Conservation (phyloP, 1,140 invertebrate genomes). For the Hyposmocoma kahamanoa region DNA sequence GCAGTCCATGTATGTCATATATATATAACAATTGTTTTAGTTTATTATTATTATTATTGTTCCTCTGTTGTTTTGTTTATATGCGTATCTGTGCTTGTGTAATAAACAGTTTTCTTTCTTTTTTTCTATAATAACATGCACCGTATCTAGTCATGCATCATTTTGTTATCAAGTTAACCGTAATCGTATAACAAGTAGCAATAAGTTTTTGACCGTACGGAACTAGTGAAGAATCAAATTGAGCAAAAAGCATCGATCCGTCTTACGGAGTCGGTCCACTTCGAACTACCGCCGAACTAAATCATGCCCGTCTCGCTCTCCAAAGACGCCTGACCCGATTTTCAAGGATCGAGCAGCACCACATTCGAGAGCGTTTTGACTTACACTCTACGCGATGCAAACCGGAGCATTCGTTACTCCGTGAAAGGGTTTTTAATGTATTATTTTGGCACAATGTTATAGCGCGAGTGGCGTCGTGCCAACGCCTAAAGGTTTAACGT, state of each 20-base stretch:
- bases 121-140: too few relatives aligned
- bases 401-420: conserved; percentile 41
- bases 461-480: conserved; percentile 43
- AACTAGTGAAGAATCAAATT: conserved; percentile 44
- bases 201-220: conserved; percentile 33
- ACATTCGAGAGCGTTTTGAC: conserved; percentile 23
- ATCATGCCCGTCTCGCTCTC: conserved; percentile 34
- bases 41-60: too few relatives aligned
- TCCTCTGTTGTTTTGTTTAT: too few relatives aligned
- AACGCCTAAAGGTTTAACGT: conserved; percentile 57
- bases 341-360: conserved; percentile 25
- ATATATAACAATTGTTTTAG: too few relatives aligned
- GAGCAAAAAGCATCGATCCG: conserved; percentile 62
- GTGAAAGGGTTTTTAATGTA: conserved; percentile 53
- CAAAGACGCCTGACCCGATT: conserved; percentile 43
- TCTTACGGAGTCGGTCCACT: conserved; percentile 49
- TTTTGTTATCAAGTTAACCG: too few relatives aligned
- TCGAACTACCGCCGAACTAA: conserved; percentile 45
- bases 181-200: too few relatives aligned
- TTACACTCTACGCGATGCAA: conserved; percentile 20
- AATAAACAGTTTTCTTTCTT: too few relatives aligned
- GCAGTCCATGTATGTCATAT: too few relatives aligned
- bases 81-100: too few relatives aligned
- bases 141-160: too few relatives aligned
- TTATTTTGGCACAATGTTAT: conserved; percentile 60